A percentile compares a stretch with the other conserved stretches of the same genome.
These are phyloP conservation scores for Tamias sibiricus DNA, from an alignment of 2,113 vertebrate species.

Conservation along the genomic window DNA sequence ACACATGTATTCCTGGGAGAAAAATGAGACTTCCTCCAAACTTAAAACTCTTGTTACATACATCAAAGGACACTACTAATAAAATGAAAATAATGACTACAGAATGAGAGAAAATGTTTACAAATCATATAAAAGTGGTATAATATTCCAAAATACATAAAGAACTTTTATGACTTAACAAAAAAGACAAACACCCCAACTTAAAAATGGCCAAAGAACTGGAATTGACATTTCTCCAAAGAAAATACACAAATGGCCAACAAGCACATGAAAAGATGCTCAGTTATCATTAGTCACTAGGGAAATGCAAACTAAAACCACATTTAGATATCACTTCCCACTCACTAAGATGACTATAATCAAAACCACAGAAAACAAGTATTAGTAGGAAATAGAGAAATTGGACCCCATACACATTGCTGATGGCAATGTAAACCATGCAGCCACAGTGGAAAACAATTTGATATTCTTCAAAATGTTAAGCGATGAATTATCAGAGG, in stretches of 20 bases:
- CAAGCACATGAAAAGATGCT: not conserved
- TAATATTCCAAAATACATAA: not conserved
- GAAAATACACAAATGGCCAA: not conserved
- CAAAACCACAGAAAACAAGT: not conserved
- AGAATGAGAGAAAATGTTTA: not conserved
- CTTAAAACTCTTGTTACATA: not conserved
- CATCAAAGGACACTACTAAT: not conserved
- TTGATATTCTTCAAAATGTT: not conserved
- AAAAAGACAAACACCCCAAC: not conserved
- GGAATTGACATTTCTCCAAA: not conserved
- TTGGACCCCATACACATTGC: not conserved
- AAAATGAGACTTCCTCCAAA: not conserved
- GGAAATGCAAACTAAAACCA: not conserved
- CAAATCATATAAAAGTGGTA: not conserved
- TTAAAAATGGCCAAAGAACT: not conserved
- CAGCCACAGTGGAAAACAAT: not conserved
- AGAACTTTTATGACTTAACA: not conserved
- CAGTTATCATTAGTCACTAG: not conserved
- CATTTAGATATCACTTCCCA: not conserved
- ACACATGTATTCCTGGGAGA: not conserved
- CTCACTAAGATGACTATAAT: not conserved
- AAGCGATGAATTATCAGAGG: not conserved
- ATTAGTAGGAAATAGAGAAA: not conserved
- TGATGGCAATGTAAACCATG: not conserved
- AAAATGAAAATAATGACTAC: not conserved